Percentiles rank a stretch among this genome's conserved stretches.
These are phyloP conservation scores for Peromyscus polionotus DNA, from an alignment of 2,113 vertebrate genomes.

Conservation along the genomic window DNA sequence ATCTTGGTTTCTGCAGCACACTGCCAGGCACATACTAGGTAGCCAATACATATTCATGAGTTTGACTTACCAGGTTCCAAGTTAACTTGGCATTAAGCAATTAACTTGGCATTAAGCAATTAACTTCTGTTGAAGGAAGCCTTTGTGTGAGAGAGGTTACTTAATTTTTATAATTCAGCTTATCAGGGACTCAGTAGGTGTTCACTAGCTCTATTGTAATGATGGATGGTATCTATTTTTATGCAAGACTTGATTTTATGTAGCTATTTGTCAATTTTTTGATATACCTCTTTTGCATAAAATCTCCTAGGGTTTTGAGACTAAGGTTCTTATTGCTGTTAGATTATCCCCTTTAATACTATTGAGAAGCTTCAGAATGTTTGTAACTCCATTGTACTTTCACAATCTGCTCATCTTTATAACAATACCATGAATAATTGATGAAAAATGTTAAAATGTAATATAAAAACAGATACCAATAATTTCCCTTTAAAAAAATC, in stretches of 20 bases:
- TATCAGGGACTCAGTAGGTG: constrained; percentile 65
- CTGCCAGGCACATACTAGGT: background rate
- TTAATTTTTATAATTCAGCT: constrained; percentile 48
- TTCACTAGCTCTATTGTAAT: constrained; percentile 61
- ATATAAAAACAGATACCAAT: background rate
- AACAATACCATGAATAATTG: background rate
- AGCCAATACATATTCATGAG: background rate
- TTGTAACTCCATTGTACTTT: background rate
- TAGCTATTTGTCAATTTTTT: constrained; percentile 74
- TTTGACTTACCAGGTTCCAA: background rate
- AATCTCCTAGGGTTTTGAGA: constrained; percentile 17
- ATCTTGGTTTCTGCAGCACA: background rate
- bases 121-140: background rate
- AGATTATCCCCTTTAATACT: background rate
- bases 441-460: background rate
- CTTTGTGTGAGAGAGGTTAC: background rate
- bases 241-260: constrained; percentile 68
- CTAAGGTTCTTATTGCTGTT: constrained; percentile 40
- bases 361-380: background rate
- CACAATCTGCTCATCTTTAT: background rate
- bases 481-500: constrained; percentile 1
- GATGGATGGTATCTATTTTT: constrained; percentile 75
- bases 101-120: constrained; percentile 28
- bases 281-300: constrained; percentile 66
- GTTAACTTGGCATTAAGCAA: background rate